Percentiles rank a stretch among this genome's conserved stretches.
These are phyloP conservation scores for Caerostris extrusa DNA, from an alignment of 1,140 invertebrate species.

Conservation along the genomic window DNA sequence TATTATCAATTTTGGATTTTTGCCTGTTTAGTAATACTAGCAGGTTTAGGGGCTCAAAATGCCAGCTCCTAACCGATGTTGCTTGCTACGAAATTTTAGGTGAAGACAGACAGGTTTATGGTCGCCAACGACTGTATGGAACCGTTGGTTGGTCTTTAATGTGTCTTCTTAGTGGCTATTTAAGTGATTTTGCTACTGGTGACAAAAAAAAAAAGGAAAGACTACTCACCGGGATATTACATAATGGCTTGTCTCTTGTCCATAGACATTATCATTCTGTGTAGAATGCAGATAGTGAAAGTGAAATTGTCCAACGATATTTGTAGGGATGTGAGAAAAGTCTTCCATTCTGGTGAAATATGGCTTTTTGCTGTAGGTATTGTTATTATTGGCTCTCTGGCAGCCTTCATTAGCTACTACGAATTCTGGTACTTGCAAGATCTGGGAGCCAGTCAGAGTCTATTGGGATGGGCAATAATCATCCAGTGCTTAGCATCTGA, in stretches of 20 bases:
- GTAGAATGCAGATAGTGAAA: not conserved
- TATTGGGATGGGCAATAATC: constrained; percentile 89
- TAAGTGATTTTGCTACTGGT: constrained; percentile 88
- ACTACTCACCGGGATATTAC: constrained; percentile 90
- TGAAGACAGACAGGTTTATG: constrained; percentile 83
- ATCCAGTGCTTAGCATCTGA: constrained; percentile 93
- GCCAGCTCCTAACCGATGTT: constrained; percentile 38
- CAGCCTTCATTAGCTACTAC: constrained; percentile 93
- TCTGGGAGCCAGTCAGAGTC: constrained; percentile 83
- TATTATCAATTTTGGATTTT: constrained; percentile 78
- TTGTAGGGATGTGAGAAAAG: constrained; percentile 83
- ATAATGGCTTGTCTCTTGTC: constrained; percentile 83
- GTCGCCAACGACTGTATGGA: constrained; percentile 89
- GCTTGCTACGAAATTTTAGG: constrained; percentile 77
- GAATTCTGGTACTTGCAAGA: constrained; percentile 82
- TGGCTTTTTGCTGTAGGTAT: constrained; percentile 89
- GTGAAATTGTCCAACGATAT: constrained; percentile 22
- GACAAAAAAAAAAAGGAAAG: constrained; percentile 84
- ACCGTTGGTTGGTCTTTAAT: constrained; percentile 89
- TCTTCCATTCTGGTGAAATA: constrained; percentile 86
- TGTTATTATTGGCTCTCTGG: constrained; percentile 90
- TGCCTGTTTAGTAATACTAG: constrained; percentile 72
- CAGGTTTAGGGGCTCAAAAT: constrained; percentile 64
- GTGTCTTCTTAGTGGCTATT: constrained; percentile 87
- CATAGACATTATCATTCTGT: constrained; percentile 83